A percentile compares a stretch with the other conserved stretches of the same genome.
Conservation (phyloP, 2,888 invertebrate genomes). For the Eucriotettix oculatus region DNA sequence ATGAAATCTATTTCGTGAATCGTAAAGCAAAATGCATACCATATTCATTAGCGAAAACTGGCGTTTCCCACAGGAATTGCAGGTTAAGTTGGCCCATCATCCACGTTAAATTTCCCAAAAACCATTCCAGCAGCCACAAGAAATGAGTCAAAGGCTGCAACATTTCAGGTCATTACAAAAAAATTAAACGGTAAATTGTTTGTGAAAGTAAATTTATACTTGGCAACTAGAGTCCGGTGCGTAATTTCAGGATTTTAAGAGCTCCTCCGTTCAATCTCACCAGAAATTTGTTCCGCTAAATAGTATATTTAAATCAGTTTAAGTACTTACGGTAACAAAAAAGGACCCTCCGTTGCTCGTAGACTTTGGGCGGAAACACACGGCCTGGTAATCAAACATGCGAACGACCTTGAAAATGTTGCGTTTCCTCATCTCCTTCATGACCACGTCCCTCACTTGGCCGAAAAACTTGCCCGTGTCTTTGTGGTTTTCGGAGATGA, state of each 20-base stretch:
- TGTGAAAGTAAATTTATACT: too few species aligned
- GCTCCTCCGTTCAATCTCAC: too few species aligned
- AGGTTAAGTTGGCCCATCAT: conserved; percentile 15
- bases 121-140: conserved; percentile 16
- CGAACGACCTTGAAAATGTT: conserved; percentile 18
- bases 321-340: conserved; percentile 9
- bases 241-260: too few species aligned
- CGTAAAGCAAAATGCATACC: background rate
- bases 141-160: conserved; percentile 14
- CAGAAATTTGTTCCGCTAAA: too few species aligned
- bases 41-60: background rate
- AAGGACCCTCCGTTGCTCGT: conserved; percentile 3
- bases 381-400: conserved; percentile 27
- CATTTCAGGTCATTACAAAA: too few species aligned
- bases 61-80: conserved; percentile 14
- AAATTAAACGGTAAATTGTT: too few species aligned
- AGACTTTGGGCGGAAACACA: conserved; percentile 13
- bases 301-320: background rate
- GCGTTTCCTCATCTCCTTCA: conserved; percentile 34
- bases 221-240: too few species aligned
- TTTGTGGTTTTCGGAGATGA: conserved; percentile 48
- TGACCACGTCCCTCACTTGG: conserved; percentile 56
- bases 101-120: conserved; percentile 16
- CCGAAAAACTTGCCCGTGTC: conserved; percentile 78
- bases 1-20: too few species aligned